Evolutionary conservation across 2,888 invertebrate genomes (phyloP).

Genomic region (Campoplex nolae): DNA sequence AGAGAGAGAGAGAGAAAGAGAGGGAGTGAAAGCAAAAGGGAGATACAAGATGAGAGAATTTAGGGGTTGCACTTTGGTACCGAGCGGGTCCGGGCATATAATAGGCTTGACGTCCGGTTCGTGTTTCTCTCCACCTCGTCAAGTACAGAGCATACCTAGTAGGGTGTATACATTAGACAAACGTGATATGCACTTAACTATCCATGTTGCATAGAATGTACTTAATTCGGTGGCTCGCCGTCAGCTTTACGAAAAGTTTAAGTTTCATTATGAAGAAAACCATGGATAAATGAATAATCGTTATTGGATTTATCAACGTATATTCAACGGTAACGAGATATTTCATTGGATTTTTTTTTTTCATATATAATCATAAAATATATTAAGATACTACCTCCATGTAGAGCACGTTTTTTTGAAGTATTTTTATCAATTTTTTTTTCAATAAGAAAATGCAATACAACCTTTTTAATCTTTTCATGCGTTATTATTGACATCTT

Average conservation of each 20-base stretch:
- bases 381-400: no score
- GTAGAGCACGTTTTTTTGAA: no score
- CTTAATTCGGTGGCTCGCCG: slow-evolving; percentile 18
- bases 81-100: slow-evolving; percentile 49
- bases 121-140: slow-evolving; percentile 64
- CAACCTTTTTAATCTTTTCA: no score
- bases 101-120: slow-evolving; percentile 65
- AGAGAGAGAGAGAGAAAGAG: not conserved
- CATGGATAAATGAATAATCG: slow-evolving; percentile 27
- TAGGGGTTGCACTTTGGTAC: slow-evolving; percentile 59
- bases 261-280: slow-evolving; percentile 37
- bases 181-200: slow-evolving; percentile 56
- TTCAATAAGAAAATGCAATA: no score
- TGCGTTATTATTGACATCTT: no score
- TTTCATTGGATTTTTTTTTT: not conserved
- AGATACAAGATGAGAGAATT: slow-evolving; percentile 48
- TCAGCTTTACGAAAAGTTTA: slow-evolving; percentile 39
- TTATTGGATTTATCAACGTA: not conserved
- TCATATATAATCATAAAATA: not conserved
- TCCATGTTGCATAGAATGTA: slow-evolving; percentile 10
- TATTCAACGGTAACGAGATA: slow-evolving; percentile 10
- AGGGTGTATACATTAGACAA: slow-evolving; percentile 60
- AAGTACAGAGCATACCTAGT: slow-evolving; percentile 49
- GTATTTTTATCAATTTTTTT: no score
- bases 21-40: not conserved